Evolutionary conservation across 1,140 invertebrate species (phyloP).

Genomic region (Hyphantria cunea): DNA sequence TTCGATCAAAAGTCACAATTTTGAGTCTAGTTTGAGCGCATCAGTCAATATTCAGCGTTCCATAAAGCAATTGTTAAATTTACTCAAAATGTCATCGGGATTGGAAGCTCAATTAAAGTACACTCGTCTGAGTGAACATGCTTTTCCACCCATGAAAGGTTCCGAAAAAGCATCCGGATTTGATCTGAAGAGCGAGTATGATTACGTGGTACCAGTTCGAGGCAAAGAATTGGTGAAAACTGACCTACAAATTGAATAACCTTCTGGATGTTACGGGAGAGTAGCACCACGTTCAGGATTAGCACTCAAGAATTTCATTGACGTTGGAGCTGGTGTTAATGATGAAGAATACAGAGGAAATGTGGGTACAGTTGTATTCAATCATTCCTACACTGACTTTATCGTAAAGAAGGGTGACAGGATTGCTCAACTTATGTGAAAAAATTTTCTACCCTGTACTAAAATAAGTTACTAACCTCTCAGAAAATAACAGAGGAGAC

Average conservation of each 20-base stretch:
- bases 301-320: conserved; percentile 97
- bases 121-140: conserved; percentile 90
- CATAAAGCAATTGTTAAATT: no score
- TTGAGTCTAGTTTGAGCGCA: no score
- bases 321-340: conserved; percentile 98
- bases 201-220: conserved; percentile 89
- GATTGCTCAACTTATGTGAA: conserved; percentile 98
- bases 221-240: conserved; percentile 95
- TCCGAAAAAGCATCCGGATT: conserved; percentile 94
- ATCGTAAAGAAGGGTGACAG: conserved; percentile 93
- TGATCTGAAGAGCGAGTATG: conserved; percentile 96
- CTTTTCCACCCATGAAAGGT: conserved; percentile 90
- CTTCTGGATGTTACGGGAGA: conserved; percentile 95
- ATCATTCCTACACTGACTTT: conserved; percentile 93
- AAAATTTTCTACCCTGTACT: conserved; percentile 93
- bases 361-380: conserved; percentile 96
- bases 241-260: conserved; percentile 94
- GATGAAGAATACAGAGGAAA: conserved; percentile 97
- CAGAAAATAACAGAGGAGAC: conserved; percentile 88
- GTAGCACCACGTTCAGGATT: conserved; percentile 98
- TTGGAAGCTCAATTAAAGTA: conserved; percentile 85
- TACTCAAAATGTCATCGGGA: conserved; percentile 79
- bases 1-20: no score
- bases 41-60: no score
- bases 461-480: conserved; percentile 87